Percentiles rank a stretch among this genome's conserved stretches.
These are phyloP conservation scores for Euzetes globulus DNA, from an alignment of 2,888 invertebrate species.

Conservation along the genomic window DNA sequence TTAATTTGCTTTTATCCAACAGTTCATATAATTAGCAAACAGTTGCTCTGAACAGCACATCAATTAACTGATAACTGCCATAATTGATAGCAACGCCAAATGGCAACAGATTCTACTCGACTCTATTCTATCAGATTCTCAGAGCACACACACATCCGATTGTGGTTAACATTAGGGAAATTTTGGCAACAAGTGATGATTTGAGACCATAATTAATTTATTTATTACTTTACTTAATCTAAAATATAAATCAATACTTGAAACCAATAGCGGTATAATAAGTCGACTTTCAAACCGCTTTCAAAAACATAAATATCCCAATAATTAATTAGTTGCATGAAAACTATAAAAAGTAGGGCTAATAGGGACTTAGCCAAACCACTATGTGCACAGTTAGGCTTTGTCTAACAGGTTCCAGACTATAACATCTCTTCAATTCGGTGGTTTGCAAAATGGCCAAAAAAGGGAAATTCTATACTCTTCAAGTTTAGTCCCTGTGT, in stretches of 20 bases:
- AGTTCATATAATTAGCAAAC: slow-evolving; percentile 26
- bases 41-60: slow-evolving; percentile 20
- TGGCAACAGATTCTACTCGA: slow-evolving; percentile 3
- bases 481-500: no score
- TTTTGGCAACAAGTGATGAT: slow-evolving; percentile 23
- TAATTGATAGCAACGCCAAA: slow-evolving; percentile 14
- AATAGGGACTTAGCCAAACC: no score
- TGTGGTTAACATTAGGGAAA: neutral
- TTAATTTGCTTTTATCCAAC: slow-evolving; percentile 20
- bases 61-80: slow-evolving; percentile 24
- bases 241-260: slow-evolving; percentile 10
- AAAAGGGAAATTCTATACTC: no score
- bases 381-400: no score
- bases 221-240: slow-evolving; percentile 1
- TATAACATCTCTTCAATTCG: no score
- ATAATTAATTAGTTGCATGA: neutral
- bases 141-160: neutral
- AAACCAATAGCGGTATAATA: slow-evolving; percentile 5
- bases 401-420: no score
- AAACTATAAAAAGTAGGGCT: neutral
- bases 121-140: neutral
- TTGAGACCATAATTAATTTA: slow-evolving; percentile 7
- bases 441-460: no score
- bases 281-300: neutral
- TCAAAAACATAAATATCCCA: neutral